Conservation (phyloP, 2,797 vertebrate genomes). For the Atherinosoma microstoma region DNA sequence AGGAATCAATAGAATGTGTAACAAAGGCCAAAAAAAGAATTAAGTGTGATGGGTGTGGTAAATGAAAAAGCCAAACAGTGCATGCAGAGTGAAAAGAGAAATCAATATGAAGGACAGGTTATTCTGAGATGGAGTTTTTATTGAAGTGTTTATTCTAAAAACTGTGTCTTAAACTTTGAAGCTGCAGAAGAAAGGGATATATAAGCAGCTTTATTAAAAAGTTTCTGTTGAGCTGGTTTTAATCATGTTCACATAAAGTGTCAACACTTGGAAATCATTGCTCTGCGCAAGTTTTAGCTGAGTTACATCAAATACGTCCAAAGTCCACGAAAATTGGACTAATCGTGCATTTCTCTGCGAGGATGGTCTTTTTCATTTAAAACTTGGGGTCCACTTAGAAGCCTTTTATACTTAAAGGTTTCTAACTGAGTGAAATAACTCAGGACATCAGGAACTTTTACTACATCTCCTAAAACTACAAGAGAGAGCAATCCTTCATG, state of each 20-base stretch:
- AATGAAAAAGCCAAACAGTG: conserved; percentile 23
- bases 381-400: background rate
- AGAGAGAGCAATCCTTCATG: too few relatives aligned
- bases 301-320: too few relatives aligned
- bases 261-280: background rate
- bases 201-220: background rate
- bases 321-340: too few relatives aligned
- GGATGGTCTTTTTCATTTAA: background rate
- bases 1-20: conserved; percentile 25
- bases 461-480: background rate
- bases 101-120: conserved; percentile 2
- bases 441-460: background rate
- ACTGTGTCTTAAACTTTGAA: background rate
- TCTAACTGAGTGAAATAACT: background rate
- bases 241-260: background rate
- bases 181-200: background rate
- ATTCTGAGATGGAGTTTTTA: conserved; percentile 17
- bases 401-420: too few relatives aligned
- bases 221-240: background rate
- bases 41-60: conserved; percentile 12
- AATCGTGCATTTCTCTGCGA: too few relatives aligned
- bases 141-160: conserved; percentile 2
- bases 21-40: conserved; percentile 15
- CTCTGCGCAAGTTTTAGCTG: too few relatives aligned
- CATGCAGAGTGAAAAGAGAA: conserved; percentile 26